These are phyloP conservation scores for Megalurothrips usitatus DNA, from an alignment of 2,888 invertebrate genomes.

Conservation along the genomic window DNA sequence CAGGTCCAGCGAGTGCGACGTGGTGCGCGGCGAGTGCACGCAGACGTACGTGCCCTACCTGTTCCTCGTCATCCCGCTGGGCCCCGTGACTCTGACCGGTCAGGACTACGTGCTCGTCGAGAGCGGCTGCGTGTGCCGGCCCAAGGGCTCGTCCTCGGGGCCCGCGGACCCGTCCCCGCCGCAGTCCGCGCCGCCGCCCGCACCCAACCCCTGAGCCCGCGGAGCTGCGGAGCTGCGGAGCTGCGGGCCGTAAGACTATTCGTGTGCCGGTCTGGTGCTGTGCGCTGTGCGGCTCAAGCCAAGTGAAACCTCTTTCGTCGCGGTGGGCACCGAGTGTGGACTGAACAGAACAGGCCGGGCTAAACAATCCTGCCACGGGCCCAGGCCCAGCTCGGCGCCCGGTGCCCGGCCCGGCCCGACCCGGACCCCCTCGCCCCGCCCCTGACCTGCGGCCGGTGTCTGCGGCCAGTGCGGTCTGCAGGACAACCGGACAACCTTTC, in stretches of 20 bases:
- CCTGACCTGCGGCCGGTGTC: background rate
- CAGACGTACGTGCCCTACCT: constrained; percentile 89
- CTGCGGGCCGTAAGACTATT: background rate
- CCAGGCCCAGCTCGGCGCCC: no score
- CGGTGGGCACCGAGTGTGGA: background rate
- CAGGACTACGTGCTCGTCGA: constrained; percentile 94
- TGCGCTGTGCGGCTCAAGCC: background rate
- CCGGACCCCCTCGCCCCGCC: background rate
- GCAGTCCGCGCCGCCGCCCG: background rate
- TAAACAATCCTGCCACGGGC: no score
- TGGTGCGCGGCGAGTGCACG: constrained; percentile 83
- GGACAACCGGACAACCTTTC: background rate
- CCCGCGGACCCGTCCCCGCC: background rate
- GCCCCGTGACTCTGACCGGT: constrained; percentile 84
- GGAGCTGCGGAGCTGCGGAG: background rate
- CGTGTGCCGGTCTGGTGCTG: background rate
- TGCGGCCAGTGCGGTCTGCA: background rate
- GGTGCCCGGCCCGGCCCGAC: no score
- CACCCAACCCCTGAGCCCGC: background rate
- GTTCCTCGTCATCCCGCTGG: constrained; percentile 83
- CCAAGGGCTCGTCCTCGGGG: constrained; percentile 48
- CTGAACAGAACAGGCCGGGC: no score
- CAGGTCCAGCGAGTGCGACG: constrained; percentile 83
- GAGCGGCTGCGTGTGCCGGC: constrained; percentile 85
- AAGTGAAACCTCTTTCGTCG: background rate